Conservation (phyloP, 2,888 invertebrate species). For the Mesochorus sp. region DNA sequence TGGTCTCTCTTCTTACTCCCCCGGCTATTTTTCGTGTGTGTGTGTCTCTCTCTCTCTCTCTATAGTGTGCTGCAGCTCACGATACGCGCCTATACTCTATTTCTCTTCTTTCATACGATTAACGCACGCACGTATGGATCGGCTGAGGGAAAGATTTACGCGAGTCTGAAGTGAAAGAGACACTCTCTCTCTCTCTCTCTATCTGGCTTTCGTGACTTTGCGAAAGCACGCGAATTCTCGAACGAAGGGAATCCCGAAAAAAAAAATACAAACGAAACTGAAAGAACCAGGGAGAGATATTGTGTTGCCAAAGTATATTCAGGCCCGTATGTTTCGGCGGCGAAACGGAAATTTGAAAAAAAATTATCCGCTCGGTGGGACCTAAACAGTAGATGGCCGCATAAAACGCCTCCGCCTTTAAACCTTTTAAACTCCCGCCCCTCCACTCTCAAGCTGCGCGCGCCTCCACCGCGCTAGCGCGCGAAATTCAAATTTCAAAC, state of each 20-base stretch:
- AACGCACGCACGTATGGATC: not conserved
- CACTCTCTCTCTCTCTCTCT: not conserved
- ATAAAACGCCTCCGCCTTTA: too few species aligned
- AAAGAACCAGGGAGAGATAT: not conserved
- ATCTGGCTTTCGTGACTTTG: not conserved
- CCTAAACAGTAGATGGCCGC: too few species aligned
- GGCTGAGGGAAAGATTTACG: constrained; percentile 30
- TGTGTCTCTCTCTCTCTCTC: not conserved
- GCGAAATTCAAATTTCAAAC: too few species aligned
- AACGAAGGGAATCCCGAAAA: constrained; percentile 21
- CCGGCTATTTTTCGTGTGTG: not conserved
- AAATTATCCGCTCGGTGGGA: not conserved
- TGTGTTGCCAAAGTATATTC: constrained; percentile 23
- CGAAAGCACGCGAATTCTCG: constrained; percentile 15
- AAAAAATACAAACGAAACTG: not conserved
- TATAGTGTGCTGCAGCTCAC: not conserved
- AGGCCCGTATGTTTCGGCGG: constrained; percentile 29
- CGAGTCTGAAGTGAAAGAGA: constrained; percentile 30
- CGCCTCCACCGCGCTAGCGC: too few species aligned
- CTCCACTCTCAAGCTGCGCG: too few species aligned
- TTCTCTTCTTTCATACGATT: constrained; percentile 11
- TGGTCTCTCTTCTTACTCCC: not conserved
- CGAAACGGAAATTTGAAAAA: not conserved
- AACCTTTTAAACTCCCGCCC: too few species aligned
- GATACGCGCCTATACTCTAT: not conserved